Evolutionary conservation across 2,888 invertebrate species (phyloP).

Genomic region (Hypselothyrea guttata): DNA sequence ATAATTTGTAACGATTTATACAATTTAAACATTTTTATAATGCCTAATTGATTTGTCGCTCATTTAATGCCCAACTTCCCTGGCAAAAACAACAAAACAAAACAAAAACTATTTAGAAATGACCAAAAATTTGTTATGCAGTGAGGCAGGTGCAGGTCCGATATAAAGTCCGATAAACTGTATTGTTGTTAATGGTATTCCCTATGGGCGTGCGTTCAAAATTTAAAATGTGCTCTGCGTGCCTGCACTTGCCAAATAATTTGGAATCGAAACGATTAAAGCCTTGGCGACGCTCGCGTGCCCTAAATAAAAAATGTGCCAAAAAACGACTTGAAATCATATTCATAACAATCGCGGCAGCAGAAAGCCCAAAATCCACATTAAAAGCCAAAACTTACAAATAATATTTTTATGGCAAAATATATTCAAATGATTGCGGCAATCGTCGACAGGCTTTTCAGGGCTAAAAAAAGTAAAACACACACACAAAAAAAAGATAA

Average conservation of each 20-base stretch:
- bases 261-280: conserved; percentile 28
- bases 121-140: conserved; percentile 45
- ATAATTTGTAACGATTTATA: conserved; percentile 41
- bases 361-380: conserved; percentile 12
- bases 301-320: conserved; percentile 64
- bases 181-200: conserved; percentile 20
- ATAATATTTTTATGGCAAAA: conserved; percentile 46
- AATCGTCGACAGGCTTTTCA: conserved; percentile 19
- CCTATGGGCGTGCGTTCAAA: conserved; percentile 30
- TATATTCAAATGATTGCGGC: conserved; percentile 33
- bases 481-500: conserved; percentile 1
- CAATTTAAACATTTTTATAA: conserved; percentile 62
- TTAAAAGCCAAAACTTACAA: conserved; percentile 38
- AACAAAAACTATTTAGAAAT: conserved; percentile 26
- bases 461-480: conserved; percentile 11
- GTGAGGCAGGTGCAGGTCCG: conserved; percentile 42
- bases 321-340: conserved; percentile 14
- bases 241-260: conserved; percentile 66
- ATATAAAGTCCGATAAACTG: conserved; percentile 23
- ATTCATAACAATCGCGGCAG: conserved; percentile 6
- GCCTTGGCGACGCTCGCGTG: conserved; percentile 61
- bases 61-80: conserved; percentile 31
- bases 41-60: conserved; percentile 63
- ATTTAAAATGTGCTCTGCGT: conserved; percentile 69
- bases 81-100: conserved; percentile 2